A percentile compares a stretch with the other conserved stretches of the same genome.
phyloP scores from a whole-genome alignment of 2,888 invertebrate genomes.

The Eristalis intricaria region DNA sequence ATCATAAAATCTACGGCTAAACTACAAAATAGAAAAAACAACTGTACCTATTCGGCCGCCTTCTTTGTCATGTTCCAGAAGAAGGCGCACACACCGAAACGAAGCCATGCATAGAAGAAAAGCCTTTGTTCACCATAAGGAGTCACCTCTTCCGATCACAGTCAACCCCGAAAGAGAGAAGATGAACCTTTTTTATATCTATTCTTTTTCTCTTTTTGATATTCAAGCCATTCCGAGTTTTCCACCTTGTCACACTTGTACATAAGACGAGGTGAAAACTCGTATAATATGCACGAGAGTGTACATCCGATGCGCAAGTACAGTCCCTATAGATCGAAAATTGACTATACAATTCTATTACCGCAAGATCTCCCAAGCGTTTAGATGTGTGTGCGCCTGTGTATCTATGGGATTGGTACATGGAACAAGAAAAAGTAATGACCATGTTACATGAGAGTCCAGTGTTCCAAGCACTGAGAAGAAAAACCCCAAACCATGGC shows the following conservation, averaged over 20 bases:
- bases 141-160: slow-evolving; percentile 53
- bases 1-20: slow-evolving; percentile 68
- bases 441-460: slow-evolving; percentile 54
- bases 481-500: slow-evolving; percentile 9
- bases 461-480: slow-evolving; percentile 3
- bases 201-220: not conserved
- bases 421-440: slow-evolving; percentile 52
- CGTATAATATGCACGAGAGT: slow-evolving; percentile 51
- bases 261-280: slow-evolving; percentile 51
- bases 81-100: slow-evolving; percentile 28
- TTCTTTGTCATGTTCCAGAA: slow-evolving; percentile 61
- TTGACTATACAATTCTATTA: slow-evolving; percentile 49
- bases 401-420: slow-evolving; percentile 19
- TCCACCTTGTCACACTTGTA: slow-evolving; percentile 28
- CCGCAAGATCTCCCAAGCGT: slow-evolving; percentile 2
- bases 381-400: not conserved
- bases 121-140: slow-evolving; percentile 67
- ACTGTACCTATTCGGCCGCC: slow-evolving; percentile 59
- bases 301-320: slow-evolving; percentile 52
- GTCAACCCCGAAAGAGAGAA: slow-evolving; percentile 31
- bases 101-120: slow-evolving; percentile 33
- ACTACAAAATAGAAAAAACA: slow-evolving; percentile 66
- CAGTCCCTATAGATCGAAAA: slow-evolving; percentile 60
- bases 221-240: slow-evolving; percentile 41
- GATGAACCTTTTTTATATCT: slow-evolving; percentile 62